A percentile compares a stretch with the other conserved stretches of the same genome.
phyloP scores from a whole-genome alignment of 1,140 invertebrate genomes.

The Chrysomallon squamiferum region DNA sequence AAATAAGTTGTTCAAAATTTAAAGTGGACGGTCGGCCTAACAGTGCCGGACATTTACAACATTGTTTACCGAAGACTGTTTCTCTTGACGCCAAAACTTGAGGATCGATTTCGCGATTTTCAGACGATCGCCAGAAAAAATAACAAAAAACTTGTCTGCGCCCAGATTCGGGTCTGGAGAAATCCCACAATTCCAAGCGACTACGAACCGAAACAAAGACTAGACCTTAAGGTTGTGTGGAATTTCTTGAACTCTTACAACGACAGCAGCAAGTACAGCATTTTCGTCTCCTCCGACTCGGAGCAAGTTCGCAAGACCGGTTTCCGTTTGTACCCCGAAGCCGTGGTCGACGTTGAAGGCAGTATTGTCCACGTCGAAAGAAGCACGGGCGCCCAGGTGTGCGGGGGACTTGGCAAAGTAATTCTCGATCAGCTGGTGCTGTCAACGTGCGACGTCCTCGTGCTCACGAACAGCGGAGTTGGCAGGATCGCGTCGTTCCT shows the following conservation, averaged over 20 bases:
- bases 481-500: slow-evolving; percentile 15
- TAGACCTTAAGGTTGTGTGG: not conserved
- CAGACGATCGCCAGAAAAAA: not conserved
- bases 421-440: slow-evolving; percentile 17
- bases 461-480: slow-evolving; percentile 16
- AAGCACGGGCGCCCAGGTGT: slow-evolving; percentile 4
- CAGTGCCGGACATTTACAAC: slow-evolving; percentile 5
- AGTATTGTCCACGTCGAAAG: slow-evolving; percentile 22
- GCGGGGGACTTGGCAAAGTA: slow-evolving; percentile 14
- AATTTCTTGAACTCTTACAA: not conserved
- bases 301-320: slow-evolving; percentile 7
- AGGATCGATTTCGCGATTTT: not conserved
- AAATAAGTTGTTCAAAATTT: slow-evolving; percentile 1
- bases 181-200: not conserved
- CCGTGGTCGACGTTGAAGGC: slow-evolving; percentile 11
- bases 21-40: not conserved
- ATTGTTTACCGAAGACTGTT: too few species aligned
- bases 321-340: slow-evolving; percentile 1
- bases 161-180: not conserved
- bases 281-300: slow-evolving; percentile 4
- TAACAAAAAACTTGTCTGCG: not conserved
- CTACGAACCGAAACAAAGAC: not conserved
- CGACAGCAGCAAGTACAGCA: not conserved
- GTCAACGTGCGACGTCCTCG: slow-evolving; percentile 20
- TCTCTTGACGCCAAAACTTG: not conserved